A percentile compares a stretch with the other conserved stretches of the same genome.
These are phyloP conservation scores for Taurulus bubalis DNA, from an alignment of 2,113 vertebrate genomes.

Conservation along the genomic window DNA sequence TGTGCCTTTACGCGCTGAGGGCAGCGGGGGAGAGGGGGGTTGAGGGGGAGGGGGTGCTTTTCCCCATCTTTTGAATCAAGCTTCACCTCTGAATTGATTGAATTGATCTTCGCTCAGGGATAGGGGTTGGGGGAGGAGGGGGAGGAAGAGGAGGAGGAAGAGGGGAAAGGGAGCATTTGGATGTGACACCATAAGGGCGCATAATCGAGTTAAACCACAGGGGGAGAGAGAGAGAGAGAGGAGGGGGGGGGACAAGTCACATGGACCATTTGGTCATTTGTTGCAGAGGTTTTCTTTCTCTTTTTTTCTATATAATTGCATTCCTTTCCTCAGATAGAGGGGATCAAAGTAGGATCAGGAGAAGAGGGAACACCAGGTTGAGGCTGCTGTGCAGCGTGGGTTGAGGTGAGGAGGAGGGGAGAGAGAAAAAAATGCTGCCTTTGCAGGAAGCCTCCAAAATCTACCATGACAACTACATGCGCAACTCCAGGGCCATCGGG, in stretches of 20 bases:
- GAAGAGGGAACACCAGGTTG: conserved; percentile 37
- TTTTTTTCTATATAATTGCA: neutral
- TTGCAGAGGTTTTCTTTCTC: neutral
- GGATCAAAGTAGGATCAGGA: conserved; percentile 34
- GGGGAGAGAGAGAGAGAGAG: too few relatives aligned
- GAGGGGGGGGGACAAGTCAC: neutral
- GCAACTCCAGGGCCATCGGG: conserved; percentile 89
- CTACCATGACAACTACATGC: conserved; percentile 91
- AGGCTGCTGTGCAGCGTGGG: conserved; percentile 12
- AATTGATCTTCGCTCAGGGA: conserved; percentile 14
- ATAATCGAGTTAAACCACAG: neutral
- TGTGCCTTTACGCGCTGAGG: neutral
- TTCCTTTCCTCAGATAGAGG: neutral
- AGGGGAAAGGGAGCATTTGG: conserved; percentile 15
- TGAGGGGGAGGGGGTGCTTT: conserved; percentile 2
- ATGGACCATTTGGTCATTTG: neutral
- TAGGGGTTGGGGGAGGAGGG: neutral
- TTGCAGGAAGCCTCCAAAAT: conserved; percentile 92
- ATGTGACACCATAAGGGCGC: conserved; percentile 25
- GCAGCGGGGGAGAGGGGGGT: conserved; percentile 30
- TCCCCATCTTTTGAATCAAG: conserved; percentile 41
- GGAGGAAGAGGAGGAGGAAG: neutral
- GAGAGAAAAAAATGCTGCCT: conserved; percentile 86
- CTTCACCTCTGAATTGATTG: conserved; percentile 21
- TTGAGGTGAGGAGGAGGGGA: conserved; percentile 39